Conservation (phyloP, 2,888 invertebrate species). For the Notocelia uddmanniana region DNA sequence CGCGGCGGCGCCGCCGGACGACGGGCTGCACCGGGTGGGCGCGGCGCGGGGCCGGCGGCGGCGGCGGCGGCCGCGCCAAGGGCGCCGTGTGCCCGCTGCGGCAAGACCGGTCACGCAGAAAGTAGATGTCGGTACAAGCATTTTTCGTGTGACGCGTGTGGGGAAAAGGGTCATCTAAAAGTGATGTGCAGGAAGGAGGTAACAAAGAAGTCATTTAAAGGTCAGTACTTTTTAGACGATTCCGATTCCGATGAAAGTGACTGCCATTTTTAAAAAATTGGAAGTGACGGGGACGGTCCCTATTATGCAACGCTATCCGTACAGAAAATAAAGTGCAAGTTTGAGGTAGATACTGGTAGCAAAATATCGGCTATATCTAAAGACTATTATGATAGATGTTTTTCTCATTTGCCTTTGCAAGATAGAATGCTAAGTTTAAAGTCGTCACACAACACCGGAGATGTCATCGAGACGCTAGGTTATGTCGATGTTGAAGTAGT, state of each 20-base stretch:
- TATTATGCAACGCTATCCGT: not conserved
- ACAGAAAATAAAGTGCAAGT: not conserved
- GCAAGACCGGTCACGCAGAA: not conserved
- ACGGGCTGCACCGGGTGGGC: not conserved
- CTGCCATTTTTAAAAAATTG: conserved; percentile 1
- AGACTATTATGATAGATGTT: too few species aligned
- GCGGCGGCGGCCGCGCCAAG: too few species aligned
- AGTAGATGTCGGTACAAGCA: not conserved
- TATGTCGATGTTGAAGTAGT: not conserved
- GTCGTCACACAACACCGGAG: conserved; percentile 8
- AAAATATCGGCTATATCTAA: too few species aligned
- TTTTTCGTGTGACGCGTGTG: conserved; percentile 17
- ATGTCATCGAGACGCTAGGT: not conserved
- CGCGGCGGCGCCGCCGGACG: not conserved
- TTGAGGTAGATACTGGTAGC: not conserved
- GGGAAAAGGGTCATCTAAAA: conserved; percentile 15
- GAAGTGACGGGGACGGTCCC: not conserved
- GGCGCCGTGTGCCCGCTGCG: not conserved
- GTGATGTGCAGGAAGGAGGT: conserved; percentile 1
- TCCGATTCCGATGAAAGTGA: not conserved
- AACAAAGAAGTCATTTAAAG: not conserved
- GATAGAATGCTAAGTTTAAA: conserved; percentile 1
- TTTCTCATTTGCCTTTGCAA: not conserved
- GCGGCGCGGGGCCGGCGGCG: too few species aligned
- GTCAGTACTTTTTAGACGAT: conserved; percentile 17